Conservation (phyloP, 1,140 invertebrate species). For the Dolichoris vasculosae region DNA sequence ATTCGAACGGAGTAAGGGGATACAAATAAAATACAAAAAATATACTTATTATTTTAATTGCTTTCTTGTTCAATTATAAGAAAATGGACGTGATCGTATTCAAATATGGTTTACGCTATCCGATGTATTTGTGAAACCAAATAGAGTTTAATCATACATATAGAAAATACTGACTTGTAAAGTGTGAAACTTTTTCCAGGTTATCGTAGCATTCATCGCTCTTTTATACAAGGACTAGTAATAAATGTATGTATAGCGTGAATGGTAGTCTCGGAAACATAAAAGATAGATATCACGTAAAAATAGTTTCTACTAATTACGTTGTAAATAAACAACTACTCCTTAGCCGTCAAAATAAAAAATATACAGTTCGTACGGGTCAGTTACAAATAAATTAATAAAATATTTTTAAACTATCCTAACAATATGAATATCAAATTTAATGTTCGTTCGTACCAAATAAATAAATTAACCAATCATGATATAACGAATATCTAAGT, state of each 20-base stretch:
- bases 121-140: background rate
- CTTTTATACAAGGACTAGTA: background rate
- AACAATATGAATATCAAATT: background rate
- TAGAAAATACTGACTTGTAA: background rate
- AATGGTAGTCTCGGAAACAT: background rate
- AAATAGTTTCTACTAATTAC: background rate
- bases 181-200: background rate
- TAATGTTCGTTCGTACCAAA: background rate
- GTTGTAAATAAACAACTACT: background rate
- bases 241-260: background rate
- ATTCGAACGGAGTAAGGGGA: too few relatives aligned
- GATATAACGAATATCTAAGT: background rate
- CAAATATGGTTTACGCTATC: background rate
- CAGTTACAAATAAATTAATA: background rate
- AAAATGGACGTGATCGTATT: background rate
- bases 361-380: background rate
- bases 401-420: background rate
- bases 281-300: background rate
- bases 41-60: background rate
- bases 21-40: background rate
- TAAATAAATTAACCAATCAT: background rate
- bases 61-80: background rate
- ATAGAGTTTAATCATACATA: background rate
- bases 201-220: background rate
- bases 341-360: background rate